phyloP scores from a whole-genome alignment of 1,140 invertebrate genomes.

The Goniozus legneri region DNA sequence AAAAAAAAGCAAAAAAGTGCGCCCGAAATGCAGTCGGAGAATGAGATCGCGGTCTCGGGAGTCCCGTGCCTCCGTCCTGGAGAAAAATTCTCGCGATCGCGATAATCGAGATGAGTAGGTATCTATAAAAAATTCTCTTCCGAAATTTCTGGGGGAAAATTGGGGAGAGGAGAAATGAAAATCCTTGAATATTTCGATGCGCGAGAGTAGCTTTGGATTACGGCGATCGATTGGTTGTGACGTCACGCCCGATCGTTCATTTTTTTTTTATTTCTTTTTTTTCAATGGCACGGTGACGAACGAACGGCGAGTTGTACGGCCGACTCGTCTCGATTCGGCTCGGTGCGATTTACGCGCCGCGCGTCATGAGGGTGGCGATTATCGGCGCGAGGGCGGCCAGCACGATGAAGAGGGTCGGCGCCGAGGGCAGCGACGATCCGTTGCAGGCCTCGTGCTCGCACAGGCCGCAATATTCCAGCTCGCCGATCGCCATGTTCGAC shows the following conservation, averaged over 20 bases:
- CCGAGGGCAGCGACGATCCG: slow-evolving; percentile 10
- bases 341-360: slow-evolving; percentile 30
- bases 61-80: no score
- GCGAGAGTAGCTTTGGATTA: background rate
- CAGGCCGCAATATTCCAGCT: slow-evolving; percentile 25
- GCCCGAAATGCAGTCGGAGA: no score
- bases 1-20: no score
- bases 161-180: background rate
- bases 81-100: no score
- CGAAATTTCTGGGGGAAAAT: no score
- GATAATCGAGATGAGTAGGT: no score
- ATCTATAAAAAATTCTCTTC: no score
- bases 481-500: background rate
- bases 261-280: no score
- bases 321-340: no score
- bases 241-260: background rate
- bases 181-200: background rate
- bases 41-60: no score
- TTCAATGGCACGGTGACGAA: no score
- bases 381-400: slow-evolving; percentile 23
- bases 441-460: slow-evolving; percentile 39
- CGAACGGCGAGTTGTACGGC: no score
- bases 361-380: slow-evolving; percentile 11
- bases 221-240: background rate
- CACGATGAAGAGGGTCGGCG: slow-evolving; percentile 20